Base-by-base conservation (phyloP, 64 coral and sea anemone genomes). In the Hydrozoanthus tunicans region DNA sequence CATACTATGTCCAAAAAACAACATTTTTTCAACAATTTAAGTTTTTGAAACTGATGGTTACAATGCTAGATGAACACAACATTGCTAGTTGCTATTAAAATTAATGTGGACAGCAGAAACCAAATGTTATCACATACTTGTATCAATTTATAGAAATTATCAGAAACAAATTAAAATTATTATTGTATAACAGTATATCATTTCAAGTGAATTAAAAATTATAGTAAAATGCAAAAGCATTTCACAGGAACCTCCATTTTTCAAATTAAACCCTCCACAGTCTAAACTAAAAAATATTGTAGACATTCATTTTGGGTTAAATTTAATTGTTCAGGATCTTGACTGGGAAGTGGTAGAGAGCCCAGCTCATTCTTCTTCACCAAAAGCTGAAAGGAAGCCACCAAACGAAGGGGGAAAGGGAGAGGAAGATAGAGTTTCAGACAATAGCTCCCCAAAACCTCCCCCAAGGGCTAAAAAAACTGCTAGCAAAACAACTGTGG, bases 341-440 rank as follows among this genome's bases (percentile, higher is more conserved):
- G 84, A 88, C 55, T 88, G 84, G 84, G 84, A 88, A 56, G 84
- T 88, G 9, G 68, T 88, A 15, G 84, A 88, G 20, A 88, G 7
- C 56, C 84, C 68, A 15, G 5, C 84, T 51, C 68, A 73, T 62
- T 61, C 84, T 25, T 73, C 68, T 51, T 88, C 84, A 58, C 83
- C 83, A 88, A 75, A 73, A 88, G 11, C 68, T 61, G 69, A 73
- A 24, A 73, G 69, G 74, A 88, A 74, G 17, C 55, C 10, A 32
- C 56, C n/a, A 52, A 67, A 74, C 7, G 84, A 88, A 60, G 84
- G 57, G 70, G 57, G n/a, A 9, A 88, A 58, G 68, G 23, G 69
- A 13, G 68, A 88, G 24, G 84, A 56, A 24, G 84, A 59, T 23
- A 74, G 25, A 6, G 55, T 6, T 7, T 6, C 84, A 17, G 84